Base-by-base conservation (phyloP, 2,888 invertebrate species). In the Pachliopta kotzebuea region DNA sequence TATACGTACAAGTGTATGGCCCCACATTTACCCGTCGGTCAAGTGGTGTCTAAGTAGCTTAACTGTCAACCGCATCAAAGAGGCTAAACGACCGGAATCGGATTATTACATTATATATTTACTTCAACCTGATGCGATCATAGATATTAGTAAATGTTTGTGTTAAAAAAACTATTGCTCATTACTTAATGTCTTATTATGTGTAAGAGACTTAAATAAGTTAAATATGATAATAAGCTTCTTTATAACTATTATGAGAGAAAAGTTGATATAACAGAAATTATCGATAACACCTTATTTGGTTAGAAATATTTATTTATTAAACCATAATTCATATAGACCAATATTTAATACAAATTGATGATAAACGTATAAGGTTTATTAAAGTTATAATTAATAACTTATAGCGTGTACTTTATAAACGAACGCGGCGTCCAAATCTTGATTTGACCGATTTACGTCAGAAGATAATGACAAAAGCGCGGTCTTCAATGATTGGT, bases 381-480 rank as follows among this genome's bases (percentile, higher is more conserved):
- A n/a, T n/a, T 45, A 18, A 45, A 45, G 4, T 4, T 4, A 18
- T 24, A 2, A 53, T 53, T 29, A 20, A 55, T n/a, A 23, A 29
- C 55, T 55, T 29, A 2, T 9, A 20, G 24, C 29, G 4, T 59
- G 26, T 52, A 42, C 24, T 23, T 37, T 53, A 54, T 72, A 45
- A 31, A 7, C 74, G 76, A 79, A 82, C 82, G 77, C 80, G 81
- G 59, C 76, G 74, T 75, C 74, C 71, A 71, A 68, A 65, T 65
- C 67, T 70, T 60, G 75, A 71, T 75, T 72, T 84, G 84, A 84
- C 85, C 84, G 86, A 85, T 81, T 88, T 87, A 83, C 81, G 86
- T 86, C 84, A 84, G 77, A 69, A 85, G 79, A 76, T 80, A 82
- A 86, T 87, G 85, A 85, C 85, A 83, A 83, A 82, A 74, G 75